These are phyloP conservation scores for Pangasius krempfi DNA, from an alignment of 2,797 vertebrate genomes.

Conservation along the genomic window DNA sequence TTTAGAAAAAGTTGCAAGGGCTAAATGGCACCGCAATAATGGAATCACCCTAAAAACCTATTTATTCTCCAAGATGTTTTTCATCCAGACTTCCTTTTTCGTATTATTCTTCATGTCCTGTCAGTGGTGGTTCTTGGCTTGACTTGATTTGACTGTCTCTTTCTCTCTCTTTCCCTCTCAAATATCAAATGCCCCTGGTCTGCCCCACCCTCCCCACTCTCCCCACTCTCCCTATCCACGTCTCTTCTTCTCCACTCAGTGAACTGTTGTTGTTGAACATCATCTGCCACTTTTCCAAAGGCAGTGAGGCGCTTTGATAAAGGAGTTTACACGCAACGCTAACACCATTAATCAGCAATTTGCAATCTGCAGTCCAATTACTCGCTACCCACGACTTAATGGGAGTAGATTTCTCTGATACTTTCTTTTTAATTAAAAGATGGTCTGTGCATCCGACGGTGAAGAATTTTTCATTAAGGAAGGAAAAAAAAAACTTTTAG, in stretches of 20 bases:
- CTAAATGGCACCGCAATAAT: not conserved
- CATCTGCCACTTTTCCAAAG: slow-evolving; percentile 23
- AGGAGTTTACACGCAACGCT: slow-evolving; percentile 44
- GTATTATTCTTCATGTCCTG: not conserved
- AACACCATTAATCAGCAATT: slow-evolving; percentile 59
- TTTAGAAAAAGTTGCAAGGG: not conserved
- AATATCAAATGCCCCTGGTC: not conserved
- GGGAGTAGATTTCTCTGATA: slow-evolving; percentile 62
- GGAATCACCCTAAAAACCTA: not conserved
- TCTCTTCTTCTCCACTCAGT: slow-evolving; percentile 5
- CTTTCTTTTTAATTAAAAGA: slow-evolving; percentile 66
- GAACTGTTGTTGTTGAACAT: slow-evolving; percentile 30
- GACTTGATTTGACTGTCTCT: not conserved
- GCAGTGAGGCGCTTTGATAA: slow-evolving; percentile 23
- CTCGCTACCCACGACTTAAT: slow-evolving; percentile 60
- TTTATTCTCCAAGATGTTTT: not conserved
- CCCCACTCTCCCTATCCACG: not conserved
- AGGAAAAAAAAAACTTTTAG: slow-evolving; percentile 57
- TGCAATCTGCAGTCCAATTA: slow-evolving; percentile 60
- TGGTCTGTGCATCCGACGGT: slow-evolving; percentile 56
- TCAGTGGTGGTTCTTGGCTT: not conserved
- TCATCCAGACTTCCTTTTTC: not conserved
- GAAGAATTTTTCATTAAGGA: slow-evolving; percentile 59
- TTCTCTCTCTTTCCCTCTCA: not conserved
- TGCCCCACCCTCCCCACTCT: not conserved